Conservation (phyloP, 2,113 vertebrate genomes). For the Fukomys damarensis region DNA sequence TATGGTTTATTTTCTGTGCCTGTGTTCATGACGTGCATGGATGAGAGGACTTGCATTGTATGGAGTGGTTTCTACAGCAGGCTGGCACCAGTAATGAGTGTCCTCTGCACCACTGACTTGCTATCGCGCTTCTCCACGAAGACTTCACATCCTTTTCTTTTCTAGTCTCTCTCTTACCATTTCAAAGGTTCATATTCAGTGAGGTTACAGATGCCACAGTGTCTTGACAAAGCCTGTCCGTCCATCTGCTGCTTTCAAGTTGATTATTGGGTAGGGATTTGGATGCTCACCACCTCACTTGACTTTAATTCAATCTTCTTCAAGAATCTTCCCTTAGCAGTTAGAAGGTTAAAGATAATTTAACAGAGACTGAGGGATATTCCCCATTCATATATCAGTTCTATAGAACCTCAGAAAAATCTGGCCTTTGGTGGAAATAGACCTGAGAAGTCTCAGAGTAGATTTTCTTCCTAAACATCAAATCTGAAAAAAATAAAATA, state of each 20-base stretch:
- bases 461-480: neutral
- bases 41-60: neutral
- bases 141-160: neutral
- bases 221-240: neutral
- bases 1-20: neutral
- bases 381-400: neutral
- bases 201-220: neutral
- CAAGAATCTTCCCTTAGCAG: neutral
- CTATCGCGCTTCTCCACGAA: neutral
- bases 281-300: neutral
- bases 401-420: neutral
- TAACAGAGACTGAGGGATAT: neutral
- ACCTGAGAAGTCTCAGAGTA: neutral
- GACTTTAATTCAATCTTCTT: neutral
- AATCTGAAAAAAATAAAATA: neutral
- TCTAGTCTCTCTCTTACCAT: neutral
- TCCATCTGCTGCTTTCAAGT: neutral
- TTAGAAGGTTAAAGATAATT: constrained; percentile 4
- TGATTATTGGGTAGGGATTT: neutral
- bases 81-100: neutral
- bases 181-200: neutral
- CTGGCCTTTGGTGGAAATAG: neutral
- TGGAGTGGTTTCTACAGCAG: neutral
- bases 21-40: neutral
- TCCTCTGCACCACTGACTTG: neutral